Percentiles rank a stretch among this genome's conserved stretches.
Conservation (phyloP, 2,888 invertebrate genomes). For the Beris morrisii region DNA sequence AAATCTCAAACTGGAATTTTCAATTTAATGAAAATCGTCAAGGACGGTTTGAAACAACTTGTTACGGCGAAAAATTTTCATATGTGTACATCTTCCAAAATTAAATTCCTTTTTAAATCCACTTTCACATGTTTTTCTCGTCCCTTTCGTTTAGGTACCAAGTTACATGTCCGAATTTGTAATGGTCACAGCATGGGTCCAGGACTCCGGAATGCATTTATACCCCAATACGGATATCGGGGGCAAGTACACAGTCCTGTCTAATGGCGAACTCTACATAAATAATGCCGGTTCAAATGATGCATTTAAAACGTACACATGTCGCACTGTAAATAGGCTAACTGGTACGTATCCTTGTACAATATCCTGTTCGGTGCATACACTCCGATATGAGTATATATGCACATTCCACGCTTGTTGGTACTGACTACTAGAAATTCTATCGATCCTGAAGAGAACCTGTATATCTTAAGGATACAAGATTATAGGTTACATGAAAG, state of each 20-base stretch:
- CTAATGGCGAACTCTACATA: slow-evolving; percentile 83
- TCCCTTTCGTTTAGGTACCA: slow-evolving; percentile 62
- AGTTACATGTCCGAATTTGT: slow-evolving; percentile 86
- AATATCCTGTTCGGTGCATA: background rate
- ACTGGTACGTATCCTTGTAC: slow-evolving; percentile 58
- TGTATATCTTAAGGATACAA: slow-evolving; percentile 14
- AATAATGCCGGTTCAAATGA: slow-evolving; percentile 77
- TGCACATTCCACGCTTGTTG: background rate
- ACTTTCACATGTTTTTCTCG: background rate
- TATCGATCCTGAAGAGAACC: slow-evolving; percentile 9
- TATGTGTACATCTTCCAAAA: background rate
- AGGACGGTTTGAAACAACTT: background rate
- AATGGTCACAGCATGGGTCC: slow-evolving; percentile 86
- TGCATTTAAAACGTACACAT: slow-evolving; percentile 78
- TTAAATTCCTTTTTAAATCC: slow-evolving; percentile 2
- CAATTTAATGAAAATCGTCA: background rate
- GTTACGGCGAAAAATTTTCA: background rate
- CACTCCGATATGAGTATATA: slow-evolving; percentile 1
- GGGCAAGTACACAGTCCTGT: slow-evolving; percentile 75
- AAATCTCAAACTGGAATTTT: background rate
- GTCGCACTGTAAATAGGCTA: slow-evolving; percentile 77
- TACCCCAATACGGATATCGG: slow-evolving; percentile 75
- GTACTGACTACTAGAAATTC: background rate
- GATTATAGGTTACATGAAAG: slow-evolving; percentile 18
- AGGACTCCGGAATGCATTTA: slow-evolving; percentile 78